Evolutionary conservation across 2,797 vertebrate genomes (phyloP), one percentile per base, ranked within the genome.

Genomic region (Furcifer pardalis): DNA sequence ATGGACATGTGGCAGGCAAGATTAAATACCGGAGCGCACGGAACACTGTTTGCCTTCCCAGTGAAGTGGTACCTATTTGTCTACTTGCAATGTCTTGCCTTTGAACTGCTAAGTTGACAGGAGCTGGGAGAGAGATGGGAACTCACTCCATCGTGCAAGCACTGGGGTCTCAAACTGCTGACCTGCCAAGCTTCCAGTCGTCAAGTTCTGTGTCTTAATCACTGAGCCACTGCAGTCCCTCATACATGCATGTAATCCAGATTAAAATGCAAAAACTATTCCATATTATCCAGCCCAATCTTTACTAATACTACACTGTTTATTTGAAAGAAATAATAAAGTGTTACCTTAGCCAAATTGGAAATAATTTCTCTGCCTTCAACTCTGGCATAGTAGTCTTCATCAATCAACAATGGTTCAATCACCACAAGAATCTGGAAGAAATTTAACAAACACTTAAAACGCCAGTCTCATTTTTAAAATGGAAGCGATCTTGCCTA

Each of bases 361-460:
- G 99, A 99, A 94, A 99, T 99, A 89, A 99, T 99, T 93, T 99
- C 99, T 96, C 99, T 97, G 92, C 98, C 99, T 95, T 99, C 99
- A 72, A 99, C 99, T 97, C 99, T 97, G 92, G 99, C 98, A 65
- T 99, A 99, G 91, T 99, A 99, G 90, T 99, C 99, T 95, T 99
- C 99, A 97, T 99, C 99, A 94, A 99, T 99, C 93, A 99, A 94
- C 89, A 99, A 91, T 0, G 99, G 98, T 91, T 99, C 99, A 84
- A 99, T 99, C 90, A 99, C 99, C 85, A 99, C 99, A 92, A 99
- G 97, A 81, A 99, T 99, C 99, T 99, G 90, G 76, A 92, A 91
- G 60, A 73, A 68, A 81, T 3, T 10, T 46, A 40, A 73, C 46
- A 65, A 0, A 80, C 83, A 85, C 44, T 37, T 42, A 40, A 77